These are phyloP conservation scores for Sweltsa coloradensis DNA, from an alignment of 1,140 invertebrate genomes.

Conservation along the genomic window DNA sequence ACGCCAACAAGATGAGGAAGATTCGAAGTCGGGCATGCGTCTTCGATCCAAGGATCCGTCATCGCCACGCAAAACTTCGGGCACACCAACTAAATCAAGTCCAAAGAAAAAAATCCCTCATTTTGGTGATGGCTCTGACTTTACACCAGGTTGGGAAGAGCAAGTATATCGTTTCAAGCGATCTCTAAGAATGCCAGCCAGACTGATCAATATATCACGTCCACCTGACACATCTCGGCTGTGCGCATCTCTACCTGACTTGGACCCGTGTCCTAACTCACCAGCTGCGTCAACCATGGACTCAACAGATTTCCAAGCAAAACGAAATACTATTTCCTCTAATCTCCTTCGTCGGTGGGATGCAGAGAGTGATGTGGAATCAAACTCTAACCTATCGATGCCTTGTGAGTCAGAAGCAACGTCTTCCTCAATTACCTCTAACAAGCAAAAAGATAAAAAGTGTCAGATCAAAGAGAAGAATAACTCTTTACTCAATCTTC, in stretches of 20 bases:
- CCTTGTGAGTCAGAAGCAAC: constrained; percentile 33
- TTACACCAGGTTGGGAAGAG: constrained; percentile 64
- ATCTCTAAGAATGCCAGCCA: constrained; percentile 61
- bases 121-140: constrained; percentile 60
- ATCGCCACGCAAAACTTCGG: constrained; percentile 22
- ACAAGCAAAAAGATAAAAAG: constrained; percentile 6
- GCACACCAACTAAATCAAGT: constrained; percentile 5
- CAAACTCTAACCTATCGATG: constrained; percentile 41
- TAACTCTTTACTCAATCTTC: constrained; percentile 47
- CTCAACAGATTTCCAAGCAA: constrained; percentile 1
- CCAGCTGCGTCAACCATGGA: constrained; percentile 37
- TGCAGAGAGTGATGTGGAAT: constrained; percentile 30
- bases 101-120: constrained; percentile 35
- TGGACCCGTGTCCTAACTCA: constrained; percentile 51
- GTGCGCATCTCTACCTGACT: constrained; percentile 59
- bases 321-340: constrained; percentile 1
- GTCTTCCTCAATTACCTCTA: constrained; percentile 41
- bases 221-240: constrained; percentile 40
- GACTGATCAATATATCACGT: constrained; percentile 59
- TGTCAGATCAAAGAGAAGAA: constrained; percentile 32
- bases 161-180: constrained; percentile 69
- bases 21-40: constrained; percentile 26
- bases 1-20: constrained; percentile 14
- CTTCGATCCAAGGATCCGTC: constrained; percentile 25
- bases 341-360: neutral